A percentile compares a stretch with the other conserved stretches of the same genome.
These are phyloP conservation scores for Netelia virgata DNA, from an alignment of 2,888 invertebrate species.

Conservation along the genomic window DNA sequence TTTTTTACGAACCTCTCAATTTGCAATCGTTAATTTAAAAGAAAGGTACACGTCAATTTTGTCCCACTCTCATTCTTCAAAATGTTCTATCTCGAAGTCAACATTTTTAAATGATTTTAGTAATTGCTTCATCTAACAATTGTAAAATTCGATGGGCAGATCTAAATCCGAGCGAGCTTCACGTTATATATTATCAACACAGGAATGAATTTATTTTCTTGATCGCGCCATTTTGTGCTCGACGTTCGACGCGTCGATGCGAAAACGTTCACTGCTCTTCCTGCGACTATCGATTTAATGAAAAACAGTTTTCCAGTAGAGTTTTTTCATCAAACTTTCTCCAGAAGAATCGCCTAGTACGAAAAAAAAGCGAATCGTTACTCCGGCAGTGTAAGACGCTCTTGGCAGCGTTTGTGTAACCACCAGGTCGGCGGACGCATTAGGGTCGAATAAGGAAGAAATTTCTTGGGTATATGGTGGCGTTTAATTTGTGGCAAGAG, in stretches of 20 bases:
- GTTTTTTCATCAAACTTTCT: slow-evolving; percentile 46
- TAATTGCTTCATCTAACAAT: too few species aligned
- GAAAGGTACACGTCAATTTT: too few species aligned
- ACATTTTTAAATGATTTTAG: too few species aligned
- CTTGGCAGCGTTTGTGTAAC: slow-evolving; percentile 59
- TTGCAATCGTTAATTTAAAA: too few species aligned
- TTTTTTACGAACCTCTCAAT: too few species aligned
- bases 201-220: background rate
- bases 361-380: slow-evolving; percentile 29
- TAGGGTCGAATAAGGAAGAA: slow-evolving; percentile 73
- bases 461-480: slow-evolving; percentile 68
- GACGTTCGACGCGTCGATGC: background rate
- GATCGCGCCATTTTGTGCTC: background rate
- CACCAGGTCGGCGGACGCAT: slow-evolving; percentile 45
- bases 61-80: too few species aligned
- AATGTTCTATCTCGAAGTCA: too few species aligned
- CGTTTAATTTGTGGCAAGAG: slow-evolving; percentile 70
- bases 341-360: slow-evolving; percentile 11
- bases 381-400: slow-evolving; percentile 19
- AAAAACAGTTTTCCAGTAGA: slow-evolving; percentile 1
- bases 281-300: background rate
- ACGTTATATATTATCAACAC: background rate
- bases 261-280: background rate
- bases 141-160: too few species aligned
- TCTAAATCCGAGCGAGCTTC: too few species aligned